A percentile compares a stretch with the other conserved stretches of the same genome.
phyloP scores from a whole-genome alignment of 2,113 vertebrate species.

The Tursiops truncatus region DNA sequence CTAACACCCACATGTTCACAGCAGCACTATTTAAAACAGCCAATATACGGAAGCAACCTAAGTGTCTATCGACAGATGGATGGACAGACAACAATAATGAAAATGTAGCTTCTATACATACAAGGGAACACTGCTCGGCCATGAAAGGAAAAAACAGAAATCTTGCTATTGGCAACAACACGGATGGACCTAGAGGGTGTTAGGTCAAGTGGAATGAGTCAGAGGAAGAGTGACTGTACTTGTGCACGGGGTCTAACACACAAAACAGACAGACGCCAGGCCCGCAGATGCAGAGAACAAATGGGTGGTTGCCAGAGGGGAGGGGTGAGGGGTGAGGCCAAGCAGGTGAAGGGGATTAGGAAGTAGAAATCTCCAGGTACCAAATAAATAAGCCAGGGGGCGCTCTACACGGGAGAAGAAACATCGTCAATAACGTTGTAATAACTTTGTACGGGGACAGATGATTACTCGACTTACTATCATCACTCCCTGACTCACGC shows the following conservation, averaged over 20 bases:
- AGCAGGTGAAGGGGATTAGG: neutral
- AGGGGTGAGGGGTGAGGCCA: fast-evolving
- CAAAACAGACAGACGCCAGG: too few relatives aligned
- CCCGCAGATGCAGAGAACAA: neutral
- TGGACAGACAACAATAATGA: fast-evolving
- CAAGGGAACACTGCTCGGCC: fast-evolving
- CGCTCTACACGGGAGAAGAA: fast-evolving
- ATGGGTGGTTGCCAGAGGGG: neutral
- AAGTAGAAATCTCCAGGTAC: fast-evolving
- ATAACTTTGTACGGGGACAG: fast-evolving
- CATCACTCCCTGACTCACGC: fast-evolving
- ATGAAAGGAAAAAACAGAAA: neutral
- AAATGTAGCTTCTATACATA: neutral
- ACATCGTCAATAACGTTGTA: fast-evolving
- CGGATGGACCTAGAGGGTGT: neutral
- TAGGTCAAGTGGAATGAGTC: neutral
- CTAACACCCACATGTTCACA: neutral
- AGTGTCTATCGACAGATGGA: neutral
- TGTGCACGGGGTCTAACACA: fast-evolving
- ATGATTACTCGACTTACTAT: fast-evolving
- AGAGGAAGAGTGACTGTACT: neutral
- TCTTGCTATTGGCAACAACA: neutral
- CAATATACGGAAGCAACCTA: fast-evolving
- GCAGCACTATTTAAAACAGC: neutral
- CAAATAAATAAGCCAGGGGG: fast-evolving